phyloP scores from a whole-genome alignment of 2,113 vertebrate genomes.

The Neolamprologus sp. region DNA sequence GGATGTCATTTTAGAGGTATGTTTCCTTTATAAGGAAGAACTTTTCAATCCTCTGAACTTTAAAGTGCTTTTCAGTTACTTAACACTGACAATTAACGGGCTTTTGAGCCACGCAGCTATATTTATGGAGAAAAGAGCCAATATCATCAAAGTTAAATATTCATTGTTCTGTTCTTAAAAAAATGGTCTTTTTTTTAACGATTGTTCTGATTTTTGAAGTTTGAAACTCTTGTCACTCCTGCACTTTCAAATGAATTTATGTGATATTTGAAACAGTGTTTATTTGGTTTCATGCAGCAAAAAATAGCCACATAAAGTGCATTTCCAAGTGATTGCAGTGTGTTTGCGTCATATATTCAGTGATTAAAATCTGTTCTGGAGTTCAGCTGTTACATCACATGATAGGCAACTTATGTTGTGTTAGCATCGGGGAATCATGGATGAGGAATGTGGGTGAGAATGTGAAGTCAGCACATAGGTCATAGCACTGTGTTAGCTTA shows the following conservation, averaged over 20 bases:
- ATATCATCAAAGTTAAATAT: neutral
- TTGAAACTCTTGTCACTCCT: neutral
- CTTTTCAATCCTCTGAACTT: neutral
- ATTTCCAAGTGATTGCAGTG: neutral
- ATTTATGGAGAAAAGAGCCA: neutral
- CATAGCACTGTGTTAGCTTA: neutral
- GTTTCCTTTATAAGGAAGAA: neutral
- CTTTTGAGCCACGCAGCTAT: neutral
- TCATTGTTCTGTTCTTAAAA: neutral
- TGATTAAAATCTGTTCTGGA: neutral
- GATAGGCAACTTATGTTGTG: neutral
- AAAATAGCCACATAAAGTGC: neutral
- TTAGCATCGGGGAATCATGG: neutral
- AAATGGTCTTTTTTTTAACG: fast-evolving
- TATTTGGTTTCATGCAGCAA: neutral
- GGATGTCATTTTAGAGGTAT: neutral
- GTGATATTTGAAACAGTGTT: neutral
- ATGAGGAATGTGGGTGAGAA: neutral
- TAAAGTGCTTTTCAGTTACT: neutral
- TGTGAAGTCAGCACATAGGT: neutral
- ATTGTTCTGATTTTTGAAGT: neutral
- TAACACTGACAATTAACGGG: neutral
- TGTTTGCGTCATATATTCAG: fast-evolving
- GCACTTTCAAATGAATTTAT: neutral
- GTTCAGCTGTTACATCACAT: neutral